phyloP scores from a whole-genome alignment of 2,888 invertebrate species.

The Oegoconia quadripuncta region DNA sequence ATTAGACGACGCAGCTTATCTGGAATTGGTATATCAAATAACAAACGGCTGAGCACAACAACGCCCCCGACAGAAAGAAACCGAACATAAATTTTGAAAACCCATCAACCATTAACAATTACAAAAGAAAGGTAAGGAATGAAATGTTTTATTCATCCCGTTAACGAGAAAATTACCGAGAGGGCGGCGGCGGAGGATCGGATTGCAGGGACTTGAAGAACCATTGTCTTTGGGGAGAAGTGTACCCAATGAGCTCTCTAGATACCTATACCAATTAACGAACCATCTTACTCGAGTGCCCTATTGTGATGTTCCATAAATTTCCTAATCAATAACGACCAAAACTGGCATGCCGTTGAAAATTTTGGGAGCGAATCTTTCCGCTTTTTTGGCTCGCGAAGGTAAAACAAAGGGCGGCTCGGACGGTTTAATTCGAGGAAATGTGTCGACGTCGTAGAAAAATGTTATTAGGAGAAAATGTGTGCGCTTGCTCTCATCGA shows the following conservation, averaged over 20 bases:
- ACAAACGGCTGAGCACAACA: slow-evolving; percentile 50
- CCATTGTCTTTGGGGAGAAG: slow-evolving; percentile 72
- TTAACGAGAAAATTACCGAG: slow-evolving; percentile 78
- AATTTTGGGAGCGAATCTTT: background rate
- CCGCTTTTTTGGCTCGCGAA: background rate
- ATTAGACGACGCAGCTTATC: slow-evolving; percentile 35
- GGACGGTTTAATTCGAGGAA: slow-evolving; percentile 19
- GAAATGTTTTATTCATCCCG: slow-evolving; percentile 78
- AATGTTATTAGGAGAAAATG: slow-evolving; percentile 25
- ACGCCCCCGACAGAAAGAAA: slow-evolving; percentile 44
- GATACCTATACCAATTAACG: slow-evolving; percentile 66
- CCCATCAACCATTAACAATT: slow-evolving; percentile 77
- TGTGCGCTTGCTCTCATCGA: slow-evolving; percentile 23
- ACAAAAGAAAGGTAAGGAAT: slow-evolving; percentile 77
- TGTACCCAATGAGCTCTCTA: slow-evolving; percentile 66
- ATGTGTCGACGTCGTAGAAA: slow-evolving; percentile 18
- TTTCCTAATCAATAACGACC: slow-evolving; percentile 24
- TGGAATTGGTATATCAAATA: slow-evolving; percentile 43
- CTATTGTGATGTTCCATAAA: slow-evolving; percentile 38
- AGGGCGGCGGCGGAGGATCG: slow-evolving; percentile 65
- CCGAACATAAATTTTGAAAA: slow-evolving; percentile 70
- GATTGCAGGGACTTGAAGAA: slow-evolving; percentile 70
- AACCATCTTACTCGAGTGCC: slow-evolving; percentile 48
- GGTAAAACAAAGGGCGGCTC: slow-evolving; percentile 5
- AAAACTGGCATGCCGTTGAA: slow-evolving; percentile 6